Conservation (phyloP, 2,888 invertebrate species). For the Ypsolopha scabrella region DNA sequence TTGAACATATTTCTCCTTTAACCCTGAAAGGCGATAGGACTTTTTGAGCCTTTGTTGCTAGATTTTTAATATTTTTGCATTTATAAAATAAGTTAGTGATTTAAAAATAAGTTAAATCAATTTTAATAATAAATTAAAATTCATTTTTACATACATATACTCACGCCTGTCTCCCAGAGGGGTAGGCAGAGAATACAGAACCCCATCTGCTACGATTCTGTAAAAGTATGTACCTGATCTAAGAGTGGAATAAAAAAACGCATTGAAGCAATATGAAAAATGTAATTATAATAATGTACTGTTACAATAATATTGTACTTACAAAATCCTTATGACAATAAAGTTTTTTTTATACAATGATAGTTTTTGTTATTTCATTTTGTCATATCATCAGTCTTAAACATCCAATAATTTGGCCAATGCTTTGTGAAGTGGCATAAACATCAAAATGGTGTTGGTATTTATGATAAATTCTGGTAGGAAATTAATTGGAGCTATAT, state of each 20-base stretch:
- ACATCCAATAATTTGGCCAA: constrained; percentile 9
- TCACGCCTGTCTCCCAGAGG: too few species aligned
- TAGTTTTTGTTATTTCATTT: constrained; percentile 17
- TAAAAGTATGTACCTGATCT: too few species aligned
- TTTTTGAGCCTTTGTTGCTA: too few species aligned
- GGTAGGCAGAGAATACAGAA: too few species aligned
- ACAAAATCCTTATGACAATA: constrained; percentile 18
- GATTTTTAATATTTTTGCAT: too few species aligned
- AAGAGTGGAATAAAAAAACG: constrained; percentile 11
- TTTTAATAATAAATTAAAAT: too few species aligned
- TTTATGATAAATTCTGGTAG: not conserved
- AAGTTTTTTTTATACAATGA: not conserved
- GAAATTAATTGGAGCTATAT: not conserved
- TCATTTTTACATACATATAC: too few species aligned
- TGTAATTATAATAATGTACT: constrained; percentile 48
- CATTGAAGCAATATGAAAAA: constrained; percentile 52
- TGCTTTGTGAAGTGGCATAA: not conserved
- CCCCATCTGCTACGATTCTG: not conserved
- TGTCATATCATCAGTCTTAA: constrained; percentile 14
- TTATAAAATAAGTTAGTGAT: too few species aligned
- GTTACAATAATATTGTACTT: constrained; percentile 62
- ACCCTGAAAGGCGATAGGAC: too few species aligned
- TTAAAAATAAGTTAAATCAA: too few species aligned
- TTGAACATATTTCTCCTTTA: too few species aligned
- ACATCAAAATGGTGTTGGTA: constrained; percentile 3